A percentile compares a stretch with the other conserved stretches of the same genome.
These are phyloP conservation scores for Boloria euphrosyne DNA, from an alignment of 2,888 invertebrate genomes.

Conservation along the genomic window DNA sequence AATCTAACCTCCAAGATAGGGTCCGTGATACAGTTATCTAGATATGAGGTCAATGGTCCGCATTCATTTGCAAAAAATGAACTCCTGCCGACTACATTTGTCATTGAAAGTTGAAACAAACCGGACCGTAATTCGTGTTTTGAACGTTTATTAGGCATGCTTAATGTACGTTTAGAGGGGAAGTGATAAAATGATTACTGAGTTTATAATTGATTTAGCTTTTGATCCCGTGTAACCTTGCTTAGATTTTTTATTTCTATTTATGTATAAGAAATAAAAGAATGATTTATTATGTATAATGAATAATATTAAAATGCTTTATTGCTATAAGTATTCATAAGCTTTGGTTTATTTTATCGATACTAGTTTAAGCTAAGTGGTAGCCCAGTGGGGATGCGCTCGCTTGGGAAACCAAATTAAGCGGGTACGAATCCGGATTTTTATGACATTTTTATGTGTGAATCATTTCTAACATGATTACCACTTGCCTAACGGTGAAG, in stretches of 20 bases:
- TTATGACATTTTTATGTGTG: too few species aligned
- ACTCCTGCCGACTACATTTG: conserved; percentile 38
- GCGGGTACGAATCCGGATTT: too few species aligned
- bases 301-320: too few species aligned
- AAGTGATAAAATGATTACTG: conserved; percentile 7
- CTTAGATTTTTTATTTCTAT: not conserved
- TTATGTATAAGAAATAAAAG: too few species aligned
- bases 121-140: conserved; percentile 21
- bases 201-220: not conserved
- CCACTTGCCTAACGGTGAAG: too few species aligned
- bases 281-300: too few species aligned
- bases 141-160: conserved; percentile 24
- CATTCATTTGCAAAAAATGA: conserved; percentile 42
- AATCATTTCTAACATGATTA: too few species aligned
- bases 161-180: not conserved
- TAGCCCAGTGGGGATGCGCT: too few species aligned
- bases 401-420: too few species aligned
- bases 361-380: too few species aligned
- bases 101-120: conserved; percentile 34
- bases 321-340: too few species aligned
- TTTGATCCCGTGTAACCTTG: not conserved
- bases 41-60: conserved; percentile 48
- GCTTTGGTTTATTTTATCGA: too few species aligned
- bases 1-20: conserved; percentile 35
- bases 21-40: conserved; percentile 49